These are phyloP conservation scores for Cordilura impudica DNA, from an alignment of 2,888 invertebrate genomes.

Conservation along the genomic window DNA sequence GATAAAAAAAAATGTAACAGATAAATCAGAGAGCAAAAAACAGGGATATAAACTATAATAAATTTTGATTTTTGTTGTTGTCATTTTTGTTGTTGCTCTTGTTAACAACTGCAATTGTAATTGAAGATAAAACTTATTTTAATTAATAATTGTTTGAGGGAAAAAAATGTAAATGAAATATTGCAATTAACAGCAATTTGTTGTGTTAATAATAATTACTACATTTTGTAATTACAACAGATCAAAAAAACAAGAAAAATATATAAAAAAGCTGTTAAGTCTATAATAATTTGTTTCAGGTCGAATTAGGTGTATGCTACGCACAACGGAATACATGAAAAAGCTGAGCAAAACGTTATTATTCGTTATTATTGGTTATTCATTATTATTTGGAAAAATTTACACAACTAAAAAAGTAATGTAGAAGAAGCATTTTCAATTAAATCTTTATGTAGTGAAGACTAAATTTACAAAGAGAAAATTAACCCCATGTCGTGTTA, in stretches of 20 bases:
- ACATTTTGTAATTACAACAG: neutral
- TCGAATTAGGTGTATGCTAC: too few relatives aligned
- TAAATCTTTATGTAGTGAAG: too few relatives aligned
- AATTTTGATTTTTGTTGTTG: conserved; percentile 41
- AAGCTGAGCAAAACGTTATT: too few relatives aligned
- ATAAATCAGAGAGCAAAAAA: conserved; percentile 53
- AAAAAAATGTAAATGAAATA: conserved; percentile 6
- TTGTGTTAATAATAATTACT: conserved; percentile 28
- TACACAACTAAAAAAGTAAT: too few relatives aligned
- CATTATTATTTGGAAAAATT: too few relatives aligned
- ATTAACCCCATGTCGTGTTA: too few relatives aligned
- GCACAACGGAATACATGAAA: too few relatives aligned
- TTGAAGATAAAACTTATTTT: conserved; percentile 61
- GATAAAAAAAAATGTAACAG: conserved; percentile 52
- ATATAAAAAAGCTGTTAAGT: too few relatives aligned
- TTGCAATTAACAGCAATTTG: conserved; percentile 43
- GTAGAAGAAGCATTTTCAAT: too few relatives aligned
- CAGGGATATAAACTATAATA: conserved; percentile 53
- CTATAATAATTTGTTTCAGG: too few relatives aligned
- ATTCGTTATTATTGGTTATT: too few relatives aligned
- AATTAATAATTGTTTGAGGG: conserved; percentile 59
- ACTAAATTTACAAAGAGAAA: too few relatives aligned
- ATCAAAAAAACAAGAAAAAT: neutral
- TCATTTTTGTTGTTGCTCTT: conserved; percentile 8
- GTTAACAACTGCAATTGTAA: conserved; percentile 53